phyloP scores from a whole-genome alignment of 2,888 invertebrate species.

The Drosophila colorata region DNA sequence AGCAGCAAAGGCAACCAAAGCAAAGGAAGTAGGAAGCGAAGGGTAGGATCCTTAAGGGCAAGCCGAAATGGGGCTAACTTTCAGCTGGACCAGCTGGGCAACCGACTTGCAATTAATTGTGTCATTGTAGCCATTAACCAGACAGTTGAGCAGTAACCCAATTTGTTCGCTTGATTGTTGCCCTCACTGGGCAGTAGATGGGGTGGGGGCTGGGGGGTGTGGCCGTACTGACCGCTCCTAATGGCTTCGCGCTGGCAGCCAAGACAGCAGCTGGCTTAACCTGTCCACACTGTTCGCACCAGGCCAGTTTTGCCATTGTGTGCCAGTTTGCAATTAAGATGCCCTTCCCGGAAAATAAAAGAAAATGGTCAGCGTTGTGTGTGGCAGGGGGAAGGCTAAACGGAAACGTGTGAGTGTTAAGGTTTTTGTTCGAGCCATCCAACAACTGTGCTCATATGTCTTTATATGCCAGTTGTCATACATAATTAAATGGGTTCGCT shows the following conservation, averaged over 20 bases:
- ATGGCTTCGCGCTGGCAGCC: conserved; percentile 58
- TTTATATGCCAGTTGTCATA: conserved; percentile 71
- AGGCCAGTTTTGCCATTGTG: conserved; percentile 50
- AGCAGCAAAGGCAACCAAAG: background rate
- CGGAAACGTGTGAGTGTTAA: conserved; percentile 34
- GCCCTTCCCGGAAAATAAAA: conserved; percentile 49
- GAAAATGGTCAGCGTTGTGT: conserved; percentile 30
- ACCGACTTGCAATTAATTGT: conserved; percentile 76
- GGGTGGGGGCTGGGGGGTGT: background rate
- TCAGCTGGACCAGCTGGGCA: conserved; percentile 47
- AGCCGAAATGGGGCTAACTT: conserved; percentile 8
- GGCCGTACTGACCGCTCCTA: conserved; percentile 67
- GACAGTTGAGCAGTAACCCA: conserved; percentile 81
- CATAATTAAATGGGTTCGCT: conserved; percentile 58
- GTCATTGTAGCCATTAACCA: conserved; percentile 80
- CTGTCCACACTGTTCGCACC: conserved; percentile 20
- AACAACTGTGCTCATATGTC: conserved; percentile 54
- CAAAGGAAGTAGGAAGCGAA: background rate
- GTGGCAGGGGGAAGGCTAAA: background rate
- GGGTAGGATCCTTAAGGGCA: background rate
- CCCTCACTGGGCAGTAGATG: background rate
- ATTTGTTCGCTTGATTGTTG: conserved; percentile 77
- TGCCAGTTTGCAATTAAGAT: conserved; percentile 78
- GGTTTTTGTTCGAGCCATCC: conserved; percentile 38
- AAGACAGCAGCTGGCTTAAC: conserved; percentile 30